These are phyloP conservation scores for Horisme vitalbata DNA, from an alignment of 2,888 invertebrate genomes.

Conservation along the genomic window DNA sequence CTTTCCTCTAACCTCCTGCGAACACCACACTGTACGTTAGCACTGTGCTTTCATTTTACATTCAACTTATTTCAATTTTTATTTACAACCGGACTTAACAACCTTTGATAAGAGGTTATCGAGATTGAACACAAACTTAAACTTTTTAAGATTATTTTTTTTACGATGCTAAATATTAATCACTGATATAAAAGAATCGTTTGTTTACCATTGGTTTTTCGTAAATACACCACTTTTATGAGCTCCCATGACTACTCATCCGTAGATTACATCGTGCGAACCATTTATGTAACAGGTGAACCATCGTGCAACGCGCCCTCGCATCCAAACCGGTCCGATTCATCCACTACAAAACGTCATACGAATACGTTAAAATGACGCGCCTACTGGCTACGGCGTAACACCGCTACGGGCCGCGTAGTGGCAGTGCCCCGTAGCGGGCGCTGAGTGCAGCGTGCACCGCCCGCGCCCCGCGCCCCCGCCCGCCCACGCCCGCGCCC, in stretches of 20 bases:
- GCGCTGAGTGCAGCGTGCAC: constrained; percentile 68
- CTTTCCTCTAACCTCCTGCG: constrained; percentile 96
- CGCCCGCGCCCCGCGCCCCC: constrained; percentile 39
- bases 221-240: constrained; percentile 33
- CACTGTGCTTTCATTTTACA: too few relatives aligned
- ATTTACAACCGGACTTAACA: too few relatives aligned
- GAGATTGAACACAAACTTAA: too few relatives aligned
- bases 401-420: constrained; percentile 48
- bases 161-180: not conserved
- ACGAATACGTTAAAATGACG: constrained; percentile 27
- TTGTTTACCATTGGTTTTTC: constrained; percentile 36
- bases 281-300: constrained; percentile 20
- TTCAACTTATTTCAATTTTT: not conserved
- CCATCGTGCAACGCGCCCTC: constrained; percentile 27
- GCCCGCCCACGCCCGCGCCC: constrained; percentile 29
- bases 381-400: constrained; percentile 51
- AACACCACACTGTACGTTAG: constrained; percentile 43
- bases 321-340: constrained; percentile 19
- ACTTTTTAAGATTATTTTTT: too few relatives aligned
- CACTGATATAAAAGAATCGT: not conserved
- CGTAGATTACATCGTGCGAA: constrained; percentile 26
- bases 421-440: constrained; percentile 53
- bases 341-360: constrained; percentile 31
- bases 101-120: too few relatives aligned
- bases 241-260: constrained; percentile 33